Conservation (phyloP, 2,113 vertebrate genomes). For the Corvus moneduloides region DNA sequence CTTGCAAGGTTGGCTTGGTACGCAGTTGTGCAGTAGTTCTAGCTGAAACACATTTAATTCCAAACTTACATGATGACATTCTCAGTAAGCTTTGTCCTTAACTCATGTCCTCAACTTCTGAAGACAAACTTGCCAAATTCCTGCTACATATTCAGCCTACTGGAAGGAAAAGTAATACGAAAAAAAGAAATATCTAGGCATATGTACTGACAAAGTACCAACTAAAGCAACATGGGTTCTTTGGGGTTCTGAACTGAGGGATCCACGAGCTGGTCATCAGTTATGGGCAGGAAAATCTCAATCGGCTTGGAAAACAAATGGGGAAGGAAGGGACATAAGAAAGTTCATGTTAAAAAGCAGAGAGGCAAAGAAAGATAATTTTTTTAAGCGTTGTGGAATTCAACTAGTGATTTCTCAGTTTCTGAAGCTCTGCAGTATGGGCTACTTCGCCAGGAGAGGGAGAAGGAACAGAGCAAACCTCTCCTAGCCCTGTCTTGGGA, state of each 20-base stretch:
- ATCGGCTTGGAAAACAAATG: background rate
- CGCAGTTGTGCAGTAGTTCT: background rate
- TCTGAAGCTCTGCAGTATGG: background rate
- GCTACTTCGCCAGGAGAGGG: background rate
- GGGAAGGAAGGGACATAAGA: background rate
- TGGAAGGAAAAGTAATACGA: background rate
- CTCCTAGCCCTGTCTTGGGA: background rate
- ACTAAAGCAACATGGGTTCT: background rate
- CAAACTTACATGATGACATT: background rate
- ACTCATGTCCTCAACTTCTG: background rate
- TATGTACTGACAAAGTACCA: background rate
- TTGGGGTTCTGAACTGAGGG: background rate
- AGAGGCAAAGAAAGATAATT: background rate
- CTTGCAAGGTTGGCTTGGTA: background rate
- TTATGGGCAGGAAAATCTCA: background rate
- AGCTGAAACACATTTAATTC: conserved; percentile 15
- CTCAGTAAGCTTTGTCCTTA: conserved; percentile 6
- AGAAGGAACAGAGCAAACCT: background rate
- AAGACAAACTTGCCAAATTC: background rate
- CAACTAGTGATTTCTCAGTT: background rate
- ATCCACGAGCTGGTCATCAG: background rate
- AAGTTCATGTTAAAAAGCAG: background rate
- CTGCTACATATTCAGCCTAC: background rate
- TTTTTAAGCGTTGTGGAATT: background rate
- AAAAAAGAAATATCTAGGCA: background rate